Evolutionary conservation across 2,797 vertebrate genomes (phyloP), one percentile per base, ranked within the genome.

Genomic region (Xerus rutilus): DNA sequence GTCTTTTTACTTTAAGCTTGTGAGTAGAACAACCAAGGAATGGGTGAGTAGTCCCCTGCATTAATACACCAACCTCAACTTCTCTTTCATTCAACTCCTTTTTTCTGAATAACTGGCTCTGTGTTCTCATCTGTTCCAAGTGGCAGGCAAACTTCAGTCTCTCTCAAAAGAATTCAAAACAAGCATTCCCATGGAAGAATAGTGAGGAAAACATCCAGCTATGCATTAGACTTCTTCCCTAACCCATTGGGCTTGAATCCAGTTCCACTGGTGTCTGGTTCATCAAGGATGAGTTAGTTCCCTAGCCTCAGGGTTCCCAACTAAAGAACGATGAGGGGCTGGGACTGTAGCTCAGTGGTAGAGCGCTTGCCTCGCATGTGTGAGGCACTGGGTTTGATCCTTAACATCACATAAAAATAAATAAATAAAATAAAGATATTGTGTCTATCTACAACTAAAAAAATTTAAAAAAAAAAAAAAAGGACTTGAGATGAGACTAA

Each of bases 121-220:
- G n/a, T 47, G n/a, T 49, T 77, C 32, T 73, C 73, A 81, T 84
- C 67, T 93, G 49, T 91, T 95, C 57, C 57, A 87, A 92, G 76
- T 86, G 64, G 32, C 88, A 85, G 59, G 69, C 47, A n/a, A 86
- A 93, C 67, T 67, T 86, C 35, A 67, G 64, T 59, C 23, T 89
- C 49, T 79, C 74, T 65, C 32, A 59, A 39, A 59, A 87, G 76
- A 94, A 65, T 47, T 67, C 73, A 70, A 57, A 94, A 78, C 20
- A 83, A 45, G 70, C 45, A 70, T 73, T 92, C 23, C 49, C 84
- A 47, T 8, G 3, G 67, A 83, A 43, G 43, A 82, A 49, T 25
- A 21, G 6, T 14, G 62, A 67, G 57, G 25, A 21, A 72, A 86
- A n/a, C 59, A 84, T 21, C 57, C 67, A 15, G 54, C 62, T 81